phyloP scores from a whole-genome alignment of 2,797 vertebrate species.

The Tenualosa thibaudeaui region DNA sequence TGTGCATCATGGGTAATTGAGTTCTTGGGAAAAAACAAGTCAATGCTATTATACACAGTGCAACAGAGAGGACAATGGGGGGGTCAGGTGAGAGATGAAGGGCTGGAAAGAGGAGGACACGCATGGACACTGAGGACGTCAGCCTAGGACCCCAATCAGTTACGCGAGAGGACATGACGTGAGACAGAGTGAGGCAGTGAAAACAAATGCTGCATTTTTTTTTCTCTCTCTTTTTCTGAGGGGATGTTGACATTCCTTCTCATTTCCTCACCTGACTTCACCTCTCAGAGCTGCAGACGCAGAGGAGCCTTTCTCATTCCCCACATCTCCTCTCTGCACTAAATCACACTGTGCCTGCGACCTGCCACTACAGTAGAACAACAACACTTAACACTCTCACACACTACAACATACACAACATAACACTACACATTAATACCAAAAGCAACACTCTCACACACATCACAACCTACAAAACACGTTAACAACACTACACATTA shows the following conservation, averaged over 20 bases:
- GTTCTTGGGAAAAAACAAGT: conserved; percentile 1
- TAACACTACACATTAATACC: background rate
- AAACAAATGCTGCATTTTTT: background rate
- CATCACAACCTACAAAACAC: too few relatives aligned
- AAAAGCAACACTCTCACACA: background rate
- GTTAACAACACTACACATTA: too few relatives aligned
- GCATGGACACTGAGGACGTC: background rate
- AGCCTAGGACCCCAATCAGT: background rate
- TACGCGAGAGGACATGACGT: background rate
- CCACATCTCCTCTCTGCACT: conserved; percentile 45
- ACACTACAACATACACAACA: too few relatives aligned
- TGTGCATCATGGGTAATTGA: conserved; percentile 6
- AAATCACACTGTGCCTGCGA: conserved; percentile 47
- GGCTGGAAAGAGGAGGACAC: background rate
- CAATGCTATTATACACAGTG: background rate
- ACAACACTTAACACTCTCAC: too few relatives aligned
- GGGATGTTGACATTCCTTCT: conserved; percentile 28
- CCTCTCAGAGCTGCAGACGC: conserved; percentile 43
- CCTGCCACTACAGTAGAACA: background rate
- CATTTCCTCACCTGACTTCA: conserved; percentile 54
- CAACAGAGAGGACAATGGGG: background rate
- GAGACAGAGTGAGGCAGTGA: conserved; percentile 7
- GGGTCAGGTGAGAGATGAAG: background rate
- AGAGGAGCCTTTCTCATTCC: conserved; percentile 49
- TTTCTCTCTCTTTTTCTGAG: background rate